Evolutionary conservation across 37 sponge, comb jelly and placozoan genomes (phyloP), one percentile per base, ranked within the genome.

Genomic region (Halisarca cf. caerulea): DNA sequence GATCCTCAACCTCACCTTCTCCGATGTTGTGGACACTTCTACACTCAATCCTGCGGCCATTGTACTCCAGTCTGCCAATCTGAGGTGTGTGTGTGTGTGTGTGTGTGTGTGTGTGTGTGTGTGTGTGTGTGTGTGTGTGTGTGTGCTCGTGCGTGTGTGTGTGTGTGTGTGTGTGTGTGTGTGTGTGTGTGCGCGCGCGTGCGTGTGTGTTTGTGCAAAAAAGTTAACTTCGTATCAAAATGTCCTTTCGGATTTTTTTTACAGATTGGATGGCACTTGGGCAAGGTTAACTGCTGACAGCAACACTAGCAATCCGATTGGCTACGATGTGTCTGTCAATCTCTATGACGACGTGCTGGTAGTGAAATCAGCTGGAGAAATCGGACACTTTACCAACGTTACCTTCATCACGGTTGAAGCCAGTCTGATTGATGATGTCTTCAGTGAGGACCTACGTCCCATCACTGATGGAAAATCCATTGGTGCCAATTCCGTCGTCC

Each of bases 341-440:
- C 90, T 95, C 39, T 71, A 84, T 51, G 34, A 42, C 28, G 97
- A 96, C 75, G 61, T 91, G 25, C 75, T 74, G 23, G 97, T 89
- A 0, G 78, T 96, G 28, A 94, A 96, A 51, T 85, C 83, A 42
- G 94, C 84, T 27, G 84, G 87, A 15, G 57, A 43, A 5, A 82
- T 96, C 59, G 94, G 87, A 11, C 87, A 58, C 40, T 55, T 30
- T 38, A 42, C 80, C 34, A 92, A 87, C 73, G 84, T 74, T 0
- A 96, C 97, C 2, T 96, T 83, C 88, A 83, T 96, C 43, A 96
- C 97, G 1, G 80, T 94, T 36, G 87, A 88, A 71, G 94, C 87
- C 39, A 92, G 91, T 77, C 64, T 87, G 0, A 83, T 96, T 82
- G 94, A 94, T 70, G 97, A 94, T 62, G 45, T 91, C 14, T 86